phyloP scores from a whole-genome alignment of 2,113 vertebrate genomes.

The Neotoma lepida region DNA sequence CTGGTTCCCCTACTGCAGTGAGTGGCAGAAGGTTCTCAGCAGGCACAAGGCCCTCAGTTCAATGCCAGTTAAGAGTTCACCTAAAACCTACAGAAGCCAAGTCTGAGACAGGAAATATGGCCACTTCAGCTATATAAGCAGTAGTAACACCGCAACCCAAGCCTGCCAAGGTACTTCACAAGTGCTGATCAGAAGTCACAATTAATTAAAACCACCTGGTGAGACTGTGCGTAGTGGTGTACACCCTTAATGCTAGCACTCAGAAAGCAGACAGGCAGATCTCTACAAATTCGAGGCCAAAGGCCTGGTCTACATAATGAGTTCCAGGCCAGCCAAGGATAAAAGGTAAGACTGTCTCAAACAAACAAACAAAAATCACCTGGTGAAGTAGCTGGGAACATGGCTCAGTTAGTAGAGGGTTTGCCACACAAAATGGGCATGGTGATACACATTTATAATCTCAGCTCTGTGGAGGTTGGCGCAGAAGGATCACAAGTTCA shows the following conservation, averaged over 20 bases:
- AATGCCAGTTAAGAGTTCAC: not conserved
- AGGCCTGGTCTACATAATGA: not conserved
- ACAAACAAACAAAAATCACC: not conserved
- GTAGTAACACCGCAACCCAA: not conserved
- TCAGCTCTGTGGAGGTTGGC: not conserved
- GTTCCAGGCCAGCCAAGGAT: not conserved
- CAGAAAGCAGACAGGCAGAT: not conserved
- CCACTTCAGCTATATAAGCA: not conserved
- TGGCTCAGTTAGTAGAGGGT: not conserved
- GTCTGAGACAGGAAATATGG: not conserved
- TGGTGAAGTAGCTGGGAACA: not conserved
- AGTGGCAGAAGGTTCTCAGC: not conserved
- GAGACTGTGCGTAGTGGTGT: not conserved
- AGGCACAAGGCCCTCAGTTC: not conserved
- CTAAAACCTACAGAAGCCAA: slow-evolving; percentile 13
- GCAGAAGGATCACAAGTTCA: not conserved
- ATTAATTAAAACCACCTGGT: not conserved
- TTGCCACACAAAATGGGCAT: not conserved
- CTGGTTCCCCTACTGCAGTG: not conserved
- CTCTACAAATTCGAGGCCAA: not conserved
- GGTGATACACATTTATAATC: not conserved
- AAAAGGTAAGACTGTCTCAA: not conserved
- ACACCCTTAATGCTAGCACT: not conserved
- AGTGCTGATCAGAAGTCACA: not conserved
- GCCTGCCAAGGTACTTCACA: not conserved